Evolutionary conservation across 2,888 invertebrate genomes (phyloP), one percentile per base, ranked within the genome.

Genomic region (Seladonia tumulorum): DNA sequence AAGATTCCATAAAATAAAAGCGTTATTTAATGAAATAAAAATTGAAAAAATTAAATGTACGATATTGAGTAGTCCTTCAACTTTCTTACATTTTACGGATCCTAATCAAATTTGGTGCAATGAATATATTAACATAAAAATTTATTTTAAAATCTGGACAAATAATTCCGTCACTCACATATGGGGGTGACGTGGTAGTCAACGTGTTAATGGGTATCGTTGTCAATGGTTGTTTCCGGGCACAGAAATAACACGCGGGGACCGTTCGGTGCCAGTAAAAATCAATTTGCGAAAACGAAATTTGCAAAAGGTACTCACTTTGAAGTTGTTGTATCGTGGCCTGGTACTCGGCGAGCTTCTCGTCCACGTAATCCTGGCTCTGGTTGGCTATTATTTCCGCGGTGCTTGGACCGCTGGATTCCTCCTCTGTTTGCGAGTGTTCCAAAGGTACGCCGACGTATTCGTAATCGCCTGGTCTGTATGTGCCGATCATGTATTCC

Each of bases 301-400:
- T 60, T 60, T 60, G 0, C 60, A 14, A 3, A 22, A 8, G 25
- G 8, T 76, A 93, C 93, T 93, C 83, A 94, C 95, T 94, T 97
- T 98, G 98, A 93, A 98, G 96, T 94, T 98, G 97, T 93, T 97
- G 97, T 95, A 99, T 99, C 53, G 98, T 98, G 88, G 98, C 97
- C 95, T 98, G 98, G 95, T 98, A 99, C 96, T 99, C 98, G 77
- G 98, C 98, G 93, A 99, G 96, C 95, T 98, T 98, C 95, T 99
- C 99, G 94, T 99, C 99, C 89, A 99, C 97, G 95, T 98, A 99
- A 95, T 99, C 98, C 96, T 99, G 98, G 85, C 98, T 98, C 95
- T 99, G 99, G 95, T 97, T 98, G 87, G 98, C 98, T 92, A 98
- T 98, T 92, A 98, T 98, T 95, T 98, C 98, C 73, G 98, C 98